Evolutionary conservation across 2,888 invertebrate genomes (phyloP), one percentile per base, ranked within the genome.

Genomic region (Cosmia pyralina): DNA sequence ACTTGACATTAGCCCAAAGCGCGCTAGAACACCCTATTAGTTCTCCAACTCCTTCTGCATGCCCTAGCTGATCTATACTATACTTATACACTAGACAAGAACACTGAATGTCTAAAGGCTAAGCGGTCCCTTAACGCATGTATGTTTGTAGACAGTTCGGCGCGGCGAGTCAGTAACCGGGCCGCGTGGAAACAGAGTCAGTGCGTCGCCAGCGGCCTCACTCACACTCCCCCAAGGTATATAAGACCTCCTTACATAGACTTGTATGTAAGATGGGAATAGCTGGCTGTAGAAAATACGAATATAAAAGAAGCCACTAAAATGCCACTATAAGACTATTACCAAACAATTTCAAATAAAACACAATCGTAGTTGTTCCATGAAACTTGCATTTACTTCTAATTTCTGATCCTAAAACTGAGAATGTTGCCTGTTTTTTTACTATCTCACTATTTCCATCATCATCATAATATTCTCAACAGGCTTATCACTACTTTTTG

Each of bases 141-240:
- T 97, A 97, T 97, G 96, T 97, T 97, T 98, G 97, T 98, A 98
- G 98, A 98, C 98, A 98, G 98, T 98, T 98, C 98, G 98, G 97
- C 98, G 98, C 97, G 98, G 97, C 97, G 97, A 97, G 97, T 97
- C 97, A 97, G 97, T 96, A 95, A 92, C 93, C 97, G 98, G 97
- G 97, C 97, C 97, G 98, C 98, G 97, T 98, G 98, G 98, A 97
- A 97, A 97, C 98, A 98, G 97, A 97, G 97, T 96, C 98, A 98
- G 96, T 98, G 98, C 97, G 97, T 98, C 97, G 97, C 97, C 96
- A 97, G 97, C 95, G 97, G 97, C 83, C 94, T 96, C 95, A 95
- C 94, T 91, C 96, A 95, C 92, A 94, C 94, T 93, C 92, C 94
- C 93, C 92, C 96, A 86, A 96, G 96, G 96, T 96, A 84, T 69